Conservation (phyloP, 2,113 vertebrate species). For the Saguinus imperator region DNA sequence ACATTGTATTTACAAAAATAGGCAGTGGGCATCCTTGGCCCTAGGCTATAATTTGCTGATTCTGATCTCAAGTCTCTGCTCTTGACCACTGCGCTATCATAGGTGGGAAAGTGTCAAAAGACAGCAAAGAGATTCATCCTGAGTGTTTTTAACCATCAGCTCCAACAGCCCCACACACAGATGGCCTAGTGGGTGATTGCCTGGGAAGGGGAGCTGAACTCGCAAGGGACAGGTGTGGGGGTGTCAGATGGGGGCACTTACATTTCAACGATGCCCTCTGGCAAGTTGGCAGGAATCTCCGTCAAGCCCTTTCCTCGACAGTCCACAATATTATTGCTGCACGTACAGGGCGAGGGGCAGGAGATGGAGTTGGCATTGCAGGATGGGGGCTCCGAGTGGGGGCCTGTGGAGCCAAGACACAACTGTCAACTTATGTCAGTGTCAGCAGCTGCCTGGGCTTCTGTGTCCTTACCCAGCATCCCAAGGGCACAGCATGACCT, state of each 20-base stretch:
- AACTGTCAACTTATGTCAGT: neutral
- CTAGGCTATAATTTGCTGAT: neutral
- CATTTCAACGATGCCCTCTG: conserved; percentile 97
- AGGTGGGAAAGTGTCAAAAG: neutral
- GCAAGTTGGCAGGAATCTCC: conserved; percentile 96
- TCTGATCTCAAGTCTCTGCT: neutral
- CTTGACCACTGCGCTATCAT: neutral
- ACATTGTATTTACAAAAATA: neutral
- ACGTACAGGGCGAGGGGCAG: conserved; percentile 94
- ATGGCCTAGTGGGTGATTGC: fast-evolving
- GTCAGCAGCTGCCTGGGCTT: neutral
- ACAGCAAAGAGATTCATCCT: neutral
- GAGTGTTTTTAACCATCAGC: neutral
- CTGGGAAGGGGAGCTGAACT: neutral
- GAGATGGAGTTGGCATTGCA: conserved; percentile 93
- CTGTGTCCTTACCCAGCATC: neutral
- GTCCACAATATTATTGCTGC: conserved; percentile 98
- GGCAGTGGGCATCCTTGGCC: neutral
- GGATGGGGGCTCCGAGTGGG: conserved; percentile 87
- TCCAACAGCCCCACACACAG: neutral
- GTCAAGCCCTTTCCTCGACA: conserved; percentile 94
- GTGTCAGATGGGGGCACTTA: conserved; percentile 82
- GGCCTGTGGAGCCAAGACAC: conserved; percentile 83
- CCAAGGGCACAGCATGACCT: neutral
- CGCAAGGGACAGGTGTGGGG: neutral